Percentiles rank a stretch among this genome's conserved stretches.
Conservation (phyloP, 2,113 vertebrate genomes). For the Proterorhinus semilunaris region DNA sequence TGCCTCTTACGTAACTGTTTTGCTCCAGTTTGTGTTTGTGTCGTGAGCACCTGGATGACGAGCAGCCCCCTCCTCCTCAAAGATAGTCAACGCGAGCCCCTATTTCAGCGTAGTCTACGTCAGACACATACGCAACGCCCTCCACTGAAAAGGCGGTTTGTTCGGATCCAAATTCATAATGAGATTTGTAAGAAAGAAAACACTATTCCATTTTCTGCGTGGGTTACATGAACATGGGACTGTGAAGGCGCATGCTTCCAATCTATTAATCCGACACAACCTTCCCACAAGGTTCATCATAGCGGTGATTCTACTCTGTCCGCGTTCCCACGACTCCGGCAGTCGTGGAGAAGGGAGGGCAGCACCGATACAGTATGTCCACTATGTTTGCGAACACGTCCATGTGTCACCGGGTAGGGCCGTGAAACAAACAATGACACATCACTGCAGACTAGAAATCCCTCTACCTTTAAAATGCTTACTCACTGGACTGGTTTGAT, state of each 20-base stretch:
- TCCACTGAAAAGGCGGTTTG: slow-evolving; percentile 44
- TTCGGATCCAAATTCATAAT: slow-evolving; percentile 65
- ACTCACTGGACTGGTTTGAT: no score
- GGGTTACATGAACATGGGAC: slow-evolving; percentile 59
- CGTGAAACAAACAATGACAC: neutral
- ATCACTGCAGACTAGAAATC: neutral
- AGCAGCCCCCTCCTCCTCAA: slow-evolving; percentile 26
- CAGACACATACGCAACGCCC: slow-evolving; percentile 48
- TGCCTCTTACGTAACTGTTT: slow-evolving; percentile 27
- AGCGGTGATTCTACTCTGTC: slow-evolving; percentile 29
- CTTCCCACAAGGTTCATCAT: slow-evolving; percentile 36
- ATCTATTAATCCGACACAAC: slow-evolving; percentile 48
- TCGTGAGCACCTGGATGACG: slow-evolving; percentile 38
- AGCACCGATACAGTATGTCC: neutral
- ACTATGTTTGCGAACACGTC: neutral
- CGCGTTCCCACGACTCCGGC: slow-evolving; percentile 18
- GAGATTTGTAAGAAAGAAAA: slow-evolving; percentile 51
- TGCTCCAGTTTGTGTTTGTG: slow-evolving; percentile 24
- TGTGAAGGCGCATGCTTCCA: slow-evolving; percentile 60
- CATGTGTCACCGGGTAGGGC: slow-evolving; percentile 3
- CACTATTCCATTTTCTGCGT: slow-evolving; percentile 60
- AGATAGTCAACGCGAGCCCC: slow-evolving; percentile 32
- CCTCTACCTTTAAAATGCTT: neutral
- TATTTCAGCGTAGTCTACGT: slow-evolving; percentile 34
- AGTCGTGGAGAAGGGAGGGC: no score